phyloP scores from a whole-genome alignment of 2,888 invertebrate species.

The Dorcus hopei region DNA sequence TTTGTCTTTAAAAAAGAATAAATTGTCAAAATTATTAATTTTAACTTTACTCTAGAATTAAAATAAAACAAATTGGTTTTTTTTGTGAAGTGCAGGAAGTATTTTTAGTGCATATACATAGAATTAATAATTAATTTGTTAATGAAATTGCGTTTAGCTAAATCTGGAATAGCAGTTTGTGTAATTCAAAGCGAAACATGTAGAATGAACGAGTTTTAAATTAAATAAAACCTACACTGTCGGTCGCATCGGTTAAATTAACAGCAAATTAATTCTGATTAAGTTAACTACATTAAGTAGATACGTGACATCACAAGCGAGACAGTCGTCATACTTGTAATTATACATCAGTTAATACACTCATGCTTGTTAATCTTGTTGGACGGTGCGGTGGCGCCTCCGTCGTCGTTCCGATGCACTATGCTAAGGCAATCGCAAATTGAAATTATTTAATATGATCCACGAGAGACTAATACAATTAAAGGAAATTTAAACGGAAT shows the following conservation, averaged over 20 bases:
- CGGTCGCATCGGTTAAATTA: conserved; percentile 45
- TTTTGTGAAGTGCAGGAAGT: too few species aligned
- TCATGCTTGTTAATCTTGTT: conserved; percentile 19
- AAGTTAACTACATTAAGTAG: conserved; percentile 46
- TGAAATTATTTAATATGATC: conserved; percentile 11
- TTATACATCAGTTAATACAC: conserved; percentile 30
- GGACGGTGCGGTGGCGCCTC: conserved; percentile 4
- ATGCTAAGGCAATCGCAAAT: not conserved
- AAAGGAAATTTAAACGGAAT: not conserved
- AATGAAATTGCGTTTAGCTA: conserved; percentile 1
- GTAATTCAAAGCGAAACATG: conserved; percentile 22
- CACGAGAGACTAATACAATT: conserved; percentile 7
- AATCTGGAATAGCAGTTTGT: conserved; percentile 20
- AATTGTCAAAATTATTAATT: too few species aligned
- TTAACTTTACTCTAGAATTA: too few species aligned
- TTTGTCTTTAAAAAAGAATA: too few species aligned
- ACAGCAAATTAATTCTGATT: conserved; percentile 48
- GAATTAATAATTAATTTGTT: too few species aligned
- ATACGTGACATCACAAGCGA: conserved; percentile 44
- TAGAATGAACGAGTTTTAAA: conserved; percentile 32
- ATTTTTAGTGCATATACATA: too few species aligned
- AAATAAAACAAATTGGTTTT: too few species aligned
- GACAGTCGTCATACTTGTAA: conserved; percentile 37
- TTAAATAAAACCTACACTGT: conserved; percentile 39
- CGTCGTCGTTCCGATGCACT: not conserved